Evolutionary conservation across 2,797 vertebrate genomes (phyloP), one percentile per base, ranked within the genome.

Genomic region (Eidolon dupreanum): DNA sequence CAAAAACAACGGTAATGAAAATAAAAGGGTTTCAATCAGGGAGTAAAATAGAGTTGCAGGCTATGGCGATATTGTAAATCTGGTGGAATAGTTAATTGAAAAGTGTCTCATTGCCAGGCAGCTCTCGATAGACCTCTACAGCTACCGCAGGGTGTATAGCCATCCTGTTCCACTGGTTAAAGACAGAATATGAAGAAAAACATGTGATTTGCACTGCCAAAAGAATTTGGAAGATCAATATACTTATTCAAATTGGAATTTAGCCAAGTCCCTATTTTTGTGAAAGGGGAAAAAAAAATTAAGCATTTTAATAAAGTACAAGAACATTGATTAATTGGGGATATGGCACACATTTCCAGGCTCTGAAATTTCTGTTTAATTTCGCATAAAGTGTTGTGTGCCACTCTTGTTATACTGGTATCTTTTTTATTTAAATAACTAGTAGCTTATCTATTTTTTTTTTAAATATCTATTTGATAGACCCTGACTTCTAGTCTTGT

Each of bases 191-290:
- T 9, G 81, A 88, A 75, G 77, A 78, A 61, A 17, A 28, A n/a
- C 61, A 7, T 90, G 63, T 43, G 31, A 57, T 61, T 68, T 82
- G 77, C 36, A 13, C 71, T 74, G 63, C 41, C 57, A 86, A 68
- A 26, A 61, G 55, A 85, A 85, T 83, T 24, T 71, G 88, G 66
- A 95, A 94, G 61, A 85, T 81, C 57, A 55, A 17, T 33, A 20
- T 77, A 66, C 43, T 94, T 93, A 92, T 55, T 79, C 71, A 77
- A 78, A 55, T 36, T 96, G 65, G 66, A 96, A 94, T 73, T 81
- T 71, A 92, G 88, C 57, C 77, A 73, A 90, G 81, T 93, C 46
- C 78, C 49, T 91, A 83, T 92, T 88, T 94, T 92, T 70, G 28
- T 84, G 41, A 81, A 87, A 84, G 65, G 17, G 9, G 85, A 70